Conservation (phyloP, 2,113 vertebrate genomes). For the Burhinus oedicnemus region DNA sequence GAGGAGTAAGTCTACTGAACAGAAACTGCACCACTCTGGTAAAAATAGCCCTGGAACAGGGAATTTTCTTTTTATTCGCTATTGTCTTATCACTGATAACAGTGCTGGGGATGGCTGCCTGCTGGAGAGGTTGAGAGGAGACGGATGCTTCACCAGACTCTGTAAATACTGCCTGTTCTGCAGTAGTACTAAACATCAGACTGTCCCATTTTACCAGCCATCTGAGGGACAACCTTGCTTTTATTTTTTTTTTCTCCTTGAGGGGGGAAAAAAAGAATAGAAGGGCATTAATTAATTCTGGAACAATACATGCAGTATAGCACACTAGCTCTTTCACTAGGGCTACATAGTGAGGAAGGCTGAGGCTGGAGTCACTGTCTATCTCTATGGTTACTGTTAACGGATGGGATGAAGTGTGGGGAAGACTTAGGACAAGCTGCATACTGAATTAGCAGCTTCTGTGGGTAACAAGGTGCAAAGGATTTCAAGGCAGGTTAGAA, state of each 20-base stretch:
- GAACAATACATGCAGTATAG: not conserved
- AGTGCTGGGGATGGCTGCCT: not conserved
- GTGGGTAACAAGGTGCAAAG: not conserved
- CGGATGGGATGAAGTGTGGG: not conserved
- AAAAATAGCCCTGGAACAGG: conserved; percentile 29
- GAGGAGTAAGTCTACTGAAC: conserved; percentile 15
- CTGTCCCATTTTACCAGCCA: not conserved
- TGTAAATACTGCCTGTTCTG: not conserved
- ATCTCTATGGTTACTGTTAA: conserved; percentile 69
- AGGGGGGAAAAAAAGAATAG: not conserved
- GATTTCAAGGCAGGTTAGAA: not conserved
- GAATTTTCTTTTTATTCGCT: not conserved
- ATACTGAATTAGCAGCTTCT: not conserved
- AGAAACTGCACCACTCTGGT: conserved; percentile 27
- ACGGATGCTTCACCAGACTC: not conserved
- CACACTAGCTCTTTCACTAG: not conserved
- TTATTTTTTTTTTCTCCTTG: not conserved
- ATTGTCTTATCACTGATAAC: not conserved
- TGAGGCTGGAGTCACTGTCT: not conserved
- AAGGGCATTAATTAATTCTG: not conserved
- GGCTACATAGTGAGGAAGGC: not conserved
- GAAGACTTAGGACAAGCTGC: not conserved
- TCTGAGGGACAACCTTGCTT: not conserved
- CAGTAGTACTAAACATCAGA: conserved; percentile 17
- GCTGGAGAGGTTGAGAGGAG: not conserved